Conservation (phyloP, 2,113 vertebrate genomes). For the Callospermophilus lateralis region DNA sequence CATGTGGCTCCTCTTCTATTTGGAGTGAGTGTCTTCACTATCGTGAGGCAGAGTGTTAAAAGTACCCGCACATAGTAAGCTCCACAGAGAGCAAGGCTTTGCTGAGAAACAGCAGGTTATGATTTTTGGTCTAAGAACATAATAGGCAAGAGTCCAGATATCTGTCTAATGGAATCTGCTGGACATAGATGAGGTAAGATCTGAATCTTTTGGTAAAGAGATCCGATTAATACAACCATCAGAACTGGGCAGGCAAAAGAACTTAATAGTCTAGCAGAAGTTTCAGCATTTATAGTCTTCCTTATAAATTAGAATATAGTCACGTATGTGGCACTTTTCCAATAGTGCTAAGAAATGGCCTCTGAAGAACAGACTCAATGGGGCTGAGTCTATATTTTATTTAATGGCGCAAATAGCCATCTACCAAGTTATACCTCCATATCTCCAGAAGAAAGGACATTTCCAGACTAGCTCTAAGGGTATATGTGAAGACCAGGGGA, state of each 20-base stretch:
- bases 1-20: background rate
- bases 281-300: constrained; percentile 52
- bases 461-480: constrained; percentile 55
- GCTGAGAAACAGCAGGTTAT: constrained; percentile 64
- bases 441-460: constrained; percentile 63
- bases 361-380: constrained; percentile 12
- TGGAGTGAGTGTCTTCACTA: constrained; percentile 53
- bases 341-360: background rate
- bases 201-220: constrained; percentile 46
- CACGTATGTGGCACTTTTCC: background rate
- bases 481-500: constrained; percentile 38
- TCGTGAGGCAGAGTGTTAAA: background rate
- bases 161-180: constrained; percentile 53
- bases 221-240: constrained; percentile 51
- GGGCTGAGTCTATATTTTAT: background rate
- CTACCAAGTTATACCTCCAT: constrained; percentile 45
- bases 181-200: constrained; percentile 24
- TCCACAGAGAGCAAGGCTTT: constrained; percentile 30
- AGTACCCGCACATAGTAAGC: background rate
- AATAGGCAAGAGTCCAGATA: constrained; percentile 39
- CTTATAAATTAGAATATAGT: constrained; percentile 43
- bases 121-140: constrained; percentile 46
- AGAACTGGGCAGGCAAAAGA: constrained; percentile 42
- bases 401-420: background rate
- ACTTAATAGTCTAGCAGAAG: background rate